Evolutionary conservation across 2,113 vertebrate genomes (phyloP).

Genomic region (Mustelus asterias): DNA sequence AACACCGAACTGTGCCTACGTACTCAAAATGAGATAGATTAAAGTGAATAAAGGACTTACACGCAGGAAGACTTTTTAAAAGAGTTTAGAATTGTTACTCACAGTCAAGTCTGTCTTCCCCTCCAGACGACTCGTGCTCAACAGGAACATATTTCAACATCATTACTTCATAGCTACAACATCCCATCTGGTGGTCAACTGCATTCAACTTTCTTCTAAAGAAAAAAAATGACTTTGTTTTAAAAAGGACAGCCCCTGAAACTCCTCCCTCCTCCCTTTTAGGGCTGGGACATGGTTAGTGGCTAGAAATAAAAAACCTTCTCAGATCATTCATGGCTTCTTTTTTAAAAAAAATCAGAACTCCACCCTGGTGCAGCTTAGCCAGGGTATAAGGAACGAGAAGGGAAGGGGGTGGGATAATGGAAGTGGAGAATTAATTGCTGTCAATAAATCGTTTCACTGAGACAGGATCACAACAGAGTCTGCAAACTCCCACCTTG

Average conservation of each 20-base stretch:
- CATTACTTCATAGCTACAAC: constrained; percentile 35
- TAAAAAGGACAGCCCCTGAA: constrained; percentile 31
- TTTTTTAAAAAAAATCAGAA: constrained; percentile 5
- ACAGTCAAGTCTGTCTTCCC: constrained; percentile 19
- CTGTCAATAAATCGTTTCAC: constrained; percentile 24
- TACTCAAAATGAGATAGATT: not conserved
- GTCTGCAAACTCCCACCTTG: constrained; percentile 33
- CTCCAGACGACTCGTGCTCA: constrained; percentile 13
- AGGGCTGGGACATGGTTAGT: constrained; percentile 20
- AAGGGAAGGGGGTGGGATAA: not conserved
- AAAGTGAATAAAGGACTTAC: not conserved
- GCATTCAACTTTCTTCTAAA: constrained; percentile 34
- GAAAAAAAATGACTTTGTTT: constrained; percentile 36
- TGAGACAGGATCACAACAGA: constrained; percentile 27
- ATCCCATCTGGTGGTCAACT: constrained; percentile 37
- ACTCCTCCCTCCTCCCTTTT: constrained; percentile 11
- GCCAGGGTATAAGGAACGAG: not conserved
- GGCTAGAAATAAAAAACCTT: constrained; percentile 30
- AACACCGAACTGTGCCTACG: not conserved
- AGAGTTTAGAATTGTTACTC: constrained; percentile 26
- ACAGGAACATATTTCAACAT: constrained; percentile 32
- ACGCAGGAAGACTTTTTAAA: not conserved
- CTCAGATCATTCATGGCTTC: constrained; percentile 30
- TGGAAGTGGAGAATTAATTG: constrained; percentile 26
- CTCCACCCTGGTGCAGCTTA: constrained; percentile 4